A percentile compares a stretch with the other conserved stretches of the same genome.
Conservation (phyloP, 2,888 invertebrate species). For the Caenorhabditis wallacei region DNA sequence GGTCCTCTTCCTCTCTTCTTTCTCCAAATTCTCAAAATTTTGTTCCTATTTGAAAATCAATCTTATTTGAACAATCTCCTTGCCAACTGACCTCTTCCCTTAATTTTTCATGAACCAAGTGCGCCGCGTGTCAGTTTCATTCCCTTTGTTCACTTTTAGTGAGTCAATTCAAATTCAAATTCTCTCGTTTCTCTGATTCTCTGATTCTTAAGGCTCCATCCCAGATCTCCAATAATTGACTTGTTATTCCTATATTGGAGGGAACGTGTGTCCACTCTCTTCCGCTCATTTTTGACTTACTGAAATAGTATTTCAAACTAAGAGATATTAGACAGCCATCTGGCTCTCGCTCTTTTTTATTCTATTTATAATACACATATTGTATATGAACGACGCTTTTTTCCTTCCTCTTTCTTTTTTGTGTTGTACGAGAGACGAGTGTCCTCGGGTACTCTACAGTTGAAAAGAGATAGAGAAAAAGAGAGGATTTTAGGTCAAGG, state of each 20-base stretch:
- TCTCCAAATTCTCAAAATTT: not conserved
- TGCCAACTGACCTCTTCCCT: slow-evolving; percentile 5
- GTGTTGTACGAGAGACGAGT: slow-evolving; percentile 11
- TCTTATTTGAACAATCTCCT: slow-evolving; percentile 11
- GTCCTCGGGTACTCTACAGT: slow-evolving; percentile 51
- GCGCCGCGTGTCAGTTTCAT: slow-evolving; percentile 16
- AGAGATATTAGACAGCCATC: slow-evolving; percentile 23
- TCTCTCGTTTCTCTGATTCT: slow-evolving; percentile 2
- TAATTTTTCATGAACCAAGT: slow-evolving; percentile 41
- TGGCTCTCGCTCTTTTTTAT: slow-evolving; percentile 41
- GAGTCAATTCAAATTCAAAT: slow-evolving; percentile 33
- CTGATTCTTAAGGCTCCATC: not conserved
- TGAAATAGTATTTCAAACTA: not conserved
- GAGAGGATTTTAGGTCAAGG: slow-evolving; percentile 50
- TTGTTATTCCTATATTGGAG: not conserved
- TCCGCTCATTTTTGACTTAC: not conserved
- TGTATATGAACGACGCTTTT: slow-evolving; percentile 21
- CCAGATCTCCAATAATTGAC: not conserved
- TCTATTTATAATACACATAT: slow-evolving; percentile 33
- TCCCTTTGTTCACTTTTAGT: slow-evolving; percentile 16
- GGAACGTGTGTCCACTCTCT: slow-evolving; percentile 25
- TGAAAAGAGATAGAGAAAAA: not conserved
- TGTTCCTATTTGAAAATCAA: slow-evolving; percentile 12
- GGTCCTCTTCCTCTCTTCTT: too few species aligned
- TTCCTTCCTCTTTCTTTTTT: not conserved